A percentile compares a stretch with the other conserved stretches of the same genome.
phyloP scores from a whole-genome alignment of 2,888 invertebrate genomes.

The Drosophila buzzatii region DNA sequence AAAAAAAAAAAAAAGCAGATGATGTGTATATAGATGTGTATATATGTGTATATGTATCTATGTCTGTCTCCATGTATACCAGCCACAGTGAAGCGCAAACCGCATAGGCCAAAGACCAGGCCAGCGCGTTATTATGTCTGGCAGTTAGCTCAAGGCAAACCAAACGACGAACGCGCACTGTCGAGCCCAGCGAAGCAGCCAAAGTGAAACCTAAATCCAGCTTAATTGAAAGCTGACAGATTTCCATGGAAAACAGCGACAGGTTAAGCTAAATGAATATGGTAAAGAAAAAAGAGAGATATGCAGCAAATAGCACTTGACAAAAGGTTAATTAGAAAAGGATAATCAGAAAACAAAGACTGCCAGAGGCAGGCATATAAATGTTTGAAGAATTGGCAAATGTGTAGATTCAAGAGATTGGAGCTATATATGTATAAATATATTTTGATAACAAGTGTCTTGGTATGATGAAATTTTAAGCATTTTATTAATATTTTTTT shows the following conservation, averaged over 20 bases:
- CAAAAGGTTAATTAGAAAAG: constrained; percentile 1
- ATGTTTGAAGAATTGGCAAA: not conserved
- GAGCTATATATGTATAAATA: too few species aligned
- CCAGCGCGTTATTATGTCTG: constrained; percentile 20
- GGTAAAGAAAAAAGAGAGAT: not conserved
- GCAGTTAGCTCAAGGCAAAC: constrained; percentile 38
- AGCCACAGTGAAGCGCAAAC: constrained; percentile 11
- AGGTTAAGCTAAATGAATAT: not conserved
- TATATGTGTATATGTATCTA: not conserved
- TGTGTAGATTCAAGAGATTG: too few species aligned
- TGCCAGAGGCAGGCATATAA: not conserved
- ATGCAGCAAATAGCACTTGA: not conserved
- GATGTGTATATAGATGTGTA: not conserved
- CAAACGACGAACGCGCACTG: constrained; percentile 31
- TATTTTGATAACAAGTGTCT: too few species aligned
- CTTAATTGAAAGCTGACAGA: constrained; percentile 52
- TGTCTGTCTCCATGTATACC: not conserved
- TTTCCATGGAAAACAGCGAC: constrained; percentile 22
- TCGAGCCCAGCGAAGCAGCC: constrained; percentile 15
- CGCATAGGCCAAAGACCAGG: constrained; percentile 42
- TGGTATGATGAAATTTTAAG: too few species aligned
- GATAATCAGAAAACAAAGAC: not conserved
- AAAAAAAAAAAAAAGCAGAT: constrained; percentile 42
- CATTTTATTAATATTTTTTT: too few species aligned
- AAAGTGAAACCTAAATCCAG: constrained; percentile 46